Conservation (phyloP, 2,797 vertebrate genomes). For the Poeciliopsis paucimaculata region DNA sequence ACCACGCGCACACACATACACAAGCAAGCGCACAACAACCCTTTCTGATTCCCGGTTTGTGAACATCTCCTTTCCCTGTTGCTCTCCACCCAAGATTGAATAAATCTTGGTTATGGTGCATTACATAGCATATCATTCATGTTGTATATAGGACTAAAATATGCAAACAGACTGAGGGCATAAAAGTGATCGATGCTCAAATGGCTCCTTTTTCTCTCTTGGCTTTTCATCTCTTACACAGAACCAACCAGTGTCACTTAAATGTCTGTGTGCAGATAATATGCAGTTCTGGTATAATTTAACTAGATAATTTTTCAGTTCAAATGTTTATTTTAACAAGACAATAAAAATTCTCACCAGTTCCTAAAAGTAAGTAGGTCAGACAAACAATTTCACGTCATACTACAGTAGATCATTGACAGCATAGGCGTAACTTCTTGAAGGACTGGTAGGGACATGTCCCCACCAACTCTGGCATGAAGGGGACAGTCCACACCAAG, state of each 20-base stretch:
- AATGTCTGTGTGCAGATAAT: constrained; percentile 46
- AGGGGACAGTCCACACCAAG: no score
- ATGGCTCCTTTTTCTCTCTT: constrained; percentile 48
- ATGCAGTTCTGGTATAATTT: constrained; percentile 24
- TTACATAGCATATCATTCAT: constrained; percentile 81
- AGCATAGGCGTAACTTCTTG: no score
- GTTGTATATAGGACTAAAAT: constrained; percentile 81
- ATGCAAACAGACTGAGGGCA: constrained; percentile 75
- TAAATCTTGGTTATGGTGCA: constrained; percentile 92
- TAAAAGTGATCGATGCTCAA: constrained; percentile 78
- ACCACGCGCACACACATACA: constrained; percentile 43
- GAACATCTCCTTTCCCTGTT: constrained; percentile 70
- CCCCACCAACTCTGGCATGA: no score
- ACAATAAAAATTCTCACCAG: constrained; percentile 9
- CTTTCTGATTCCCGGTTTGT: constrained; percentile 78
- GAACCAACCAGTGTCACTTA: constrained; percentile 59
- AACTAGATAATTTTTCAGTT: background rate
- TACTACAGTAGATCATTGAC: background rate
- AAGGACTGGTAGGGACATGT: no score
- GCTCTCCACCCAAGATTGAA: constrained; percentile 71
- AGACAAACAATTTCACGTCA: background rate
- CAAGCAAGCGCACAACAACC: constrained; percentile 50
- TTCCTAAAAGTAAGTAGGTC: background rate
- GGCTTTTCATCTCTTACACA: constrained; percentile 46
- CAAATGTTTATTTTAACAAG: background rate